These are phyloP conservation scores for Corythornis vintsioides DNA, from an alignment of 2,113 vertebrate genomes.

Conservation along the genomic window DNA sequence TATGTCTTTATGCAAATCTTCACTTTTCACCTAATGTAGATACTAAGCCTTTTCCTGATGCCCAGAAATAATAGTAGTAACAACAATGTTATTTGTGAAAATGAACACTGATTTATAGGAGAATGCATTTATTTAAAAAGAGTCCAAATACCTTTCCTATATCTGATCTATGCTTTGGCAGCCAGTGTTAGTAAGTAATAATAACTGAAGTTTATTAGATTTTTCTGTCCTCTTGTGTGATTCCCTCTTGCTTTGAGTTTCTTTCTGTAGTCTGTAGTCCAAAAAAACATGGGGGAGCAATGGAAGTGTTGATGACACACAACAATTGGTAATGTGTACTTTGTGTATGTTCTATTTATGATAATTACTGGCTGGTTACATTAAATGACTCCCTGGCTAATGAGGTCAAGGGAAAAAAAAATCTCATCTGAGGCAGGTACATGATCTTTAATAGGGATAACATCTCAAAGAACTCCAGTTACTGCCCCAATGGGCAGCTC, in stretches of 20 bases:
- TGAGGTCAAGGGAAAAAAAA: neutral
- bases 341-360: neutral
- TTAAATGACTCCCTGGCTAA: neutral
- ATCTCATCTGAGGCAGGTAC: neutral
- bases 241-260: neutral
- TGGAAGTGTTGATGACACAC: neutral
- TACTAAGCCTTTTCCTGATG: neutral
- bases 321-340: neutral
- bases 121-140: neutral
- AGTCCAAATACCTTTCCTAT: neutral
- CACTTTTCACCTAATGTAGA: neutral
- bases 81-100: neutral
- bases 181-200: neutral
- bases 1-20: neutral
- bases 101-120: neutral
- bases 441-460: neutral
- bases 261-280: neutral
- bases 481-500: neutral
- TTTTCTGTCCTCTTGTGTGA: neutral
- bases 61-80: neutral
- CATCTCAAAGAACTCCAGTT: neutral
- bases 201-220: neutral
- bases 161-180: neutral
- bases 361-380: neutral
- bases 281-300: neutral